These are phyloP conservation scores for Heterotilapia buettikoferi DNA, from an alignment of 2,113 vertebrate species.

Conservation along the genomic window DNA sequence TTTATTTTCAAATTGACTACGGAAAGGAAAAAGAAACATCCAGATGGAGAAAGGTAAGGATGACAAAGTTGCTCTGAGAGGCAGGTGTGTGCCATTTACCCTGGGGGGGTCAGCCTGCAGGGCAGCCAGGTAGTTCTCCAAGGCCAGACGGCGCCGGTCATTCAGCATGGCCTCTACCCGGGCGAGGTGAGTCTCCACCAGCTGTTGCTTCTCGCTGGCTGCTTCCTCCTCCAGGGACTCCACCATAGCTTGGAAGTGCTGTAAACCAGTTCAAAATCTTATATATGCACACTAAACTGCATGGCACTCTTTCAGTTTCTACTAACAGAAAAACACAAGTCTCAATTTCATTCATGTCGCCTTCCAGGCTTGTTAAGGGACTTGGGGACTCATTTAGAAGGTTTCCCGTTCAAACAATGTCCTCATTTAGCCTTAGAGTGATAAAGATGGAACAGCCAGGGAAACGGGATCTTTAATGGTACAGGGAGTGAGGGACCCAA, in stretches of 20 bases:
- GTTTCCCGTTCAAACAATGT: slow-evolving; percentile 34
- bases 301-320: background rate
- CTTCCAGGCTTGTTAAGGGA: slow-evolving; percentile 22
- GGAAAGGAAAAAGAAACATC: background rate
- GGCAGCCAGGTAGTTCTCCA: slow-evolving; percentile 94
- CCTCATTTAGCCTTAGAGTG: slow-evolving; percentile 34
- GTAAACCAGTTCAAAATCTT: background rate
- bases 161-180: slow-evolving; percentile 96
- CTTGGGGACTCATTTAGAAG: slow-evolving; percentile 28
- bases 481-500: slow-evolving; percentile 8
- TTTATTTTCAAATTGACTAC: background rate
- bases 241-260: slow-evolving; percentile 96
- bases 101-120: slow-evolving; percentile 88
- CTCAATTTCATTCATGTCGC: background rate
- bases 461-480: slow-evolving; percentile 30
- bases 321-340: background rate
- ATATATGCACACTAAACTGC: background rate
- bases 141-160: slow-evolving; percentile 86
- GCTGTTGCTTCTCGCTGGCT: slow-evolving; percentile 95
- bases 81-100: slow-evolving; percentile 57
- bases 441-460: slow-evolving; percentile 48
- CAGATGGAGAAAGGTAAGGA: background rate
- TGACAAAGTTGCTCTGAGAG: background rate
- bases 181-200: slow-evolving; percentile 95
- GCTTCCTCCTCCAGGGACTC: slow-evolving; percentile 96